These are phyloP conservation scores for Calameuta filiformis DNA, from an alignment of 2,888 invertebrate species.

Conservation along the genomic window DNA sequence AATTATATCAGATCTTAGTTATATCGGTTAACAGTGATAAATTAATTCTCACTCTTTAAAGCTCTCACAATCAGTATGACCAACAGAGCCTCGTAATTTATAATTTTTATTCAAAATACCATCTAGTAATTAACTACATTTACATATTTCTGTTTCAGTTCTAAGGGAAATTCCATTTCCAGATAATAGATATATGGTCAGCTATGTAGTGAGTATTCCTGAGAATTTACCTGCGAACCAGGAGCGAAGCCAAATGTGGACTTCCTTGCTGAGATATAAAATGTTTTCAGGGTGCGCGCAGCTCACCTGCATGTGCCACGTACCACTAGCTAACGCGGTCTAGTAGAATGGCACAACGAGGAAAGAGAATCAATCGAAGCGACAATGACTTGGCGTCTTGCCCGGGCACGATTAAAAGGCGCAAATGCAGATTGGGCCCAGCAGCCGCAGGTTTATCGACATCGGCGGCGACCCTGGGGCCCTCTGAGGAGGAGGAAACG, in stretches of 20 bases:
- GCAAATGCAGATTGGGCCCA: constrained; percentile 76
- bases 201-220: constrained; percentile 72
- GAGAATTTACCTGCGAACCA: constrained; percentile 1
- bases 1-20: background rate
- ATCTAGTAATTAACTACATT: background rate
- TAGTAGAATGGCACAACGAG: constrained; percentile 80
- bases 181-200: constrained; percentile 66
- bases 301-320: constrained; percentile 62
- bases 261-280: background rate
- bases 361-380: constrained; percentile 79
- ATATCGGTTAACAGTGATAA: constrained; percentile 28
- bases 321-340: constrained; percentile 61
- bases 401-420: constrained; percentile 74
- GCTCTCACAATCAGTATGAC: constrained; percentile 18
- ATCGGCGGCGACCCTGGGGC: constrained; percentile 62
- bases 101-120: background rate
- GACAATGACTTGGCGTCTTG: constrained; percentile 75
- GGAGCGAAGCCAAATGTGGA: background rate
- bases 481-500: constrained; percentile 70
- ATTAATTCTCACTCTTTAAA: constrained; percentile 30
- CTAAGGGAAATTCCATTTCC: constrained; percentile 53
- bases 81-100: background rate
- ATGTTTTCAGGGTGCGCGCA: constrained; percentile 56
- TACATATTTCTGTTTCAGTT: constrained; percentile 48
- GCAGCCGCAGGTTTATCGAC: constrained; percentile 63